These are phyloP conservation scores for Sphaerophoria taeniata DNA, from an alignment of 2,888 invertebrate genomes.

Conservation along the genomic window DNA sequence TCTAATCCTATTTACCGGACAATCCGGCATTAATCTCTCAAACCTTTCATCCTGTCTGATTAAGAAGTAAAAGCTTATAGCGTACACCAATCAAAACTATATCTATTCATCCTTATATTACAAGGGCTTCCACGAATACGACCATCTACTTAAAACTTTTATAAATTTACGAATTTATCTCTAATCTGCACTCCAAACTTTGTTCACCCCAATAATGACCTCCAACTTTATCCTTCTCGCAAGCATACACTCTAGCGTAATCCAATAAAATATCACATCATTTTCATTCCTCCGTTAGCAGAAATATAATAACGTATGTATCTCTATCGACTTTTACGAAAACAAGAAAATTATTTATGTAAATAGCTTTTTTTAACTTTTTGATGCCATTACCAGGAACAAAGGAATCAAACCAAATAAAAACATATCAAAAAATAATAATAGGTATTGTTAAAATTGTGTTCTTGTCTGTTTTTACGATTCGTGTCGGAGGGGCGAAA, in stretches of 20 bases:
- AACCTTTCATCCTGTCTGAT: too few relatives aligned
- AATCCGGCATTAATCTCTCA: too few relatives aligned
- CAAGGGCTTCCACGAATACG: too few relatives aligned
- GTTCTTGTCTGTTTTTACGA: neutral
- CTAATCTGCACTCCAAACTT: neutral
- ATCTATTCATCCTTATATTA: too few relatives aligned
- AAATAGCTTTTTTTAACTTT: conserved; percentile 34
- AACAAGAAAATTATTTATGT: conserved; percentile 30
- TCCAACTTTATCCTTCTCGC: neutral
- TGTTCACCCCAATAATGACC: neutral
- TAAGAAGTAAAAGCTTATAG: too few relatives aligned
- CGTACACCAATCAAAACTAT: too few relatives aligned
- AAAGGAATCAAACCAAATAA: conserved; percentile 8
- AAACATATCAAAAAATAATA: conserved; percentile 33
- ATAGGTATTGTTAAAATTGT: conserved; percentile 18
- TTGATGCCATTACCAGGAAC: conserved; percentile 25
- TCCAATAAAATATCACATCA: neutral
- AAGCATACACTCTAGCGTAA: too few relatives aligned
- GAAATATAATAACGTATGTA: conserved; percentile 6
- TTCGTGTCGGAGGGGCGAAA: neutral
- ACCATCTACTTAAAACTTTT: too few relatives aligned
- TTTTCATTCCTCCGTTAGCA: neutral
- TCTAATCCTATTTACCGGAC: too few relatives aligned
- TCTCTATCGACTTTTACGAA: conserved; percentile 2
- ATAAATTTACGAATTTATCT: neutral